phyloP scores from a whole-genome alignment of 2,113 vertebrate genomes.

The Oryzias javanicus region DNA sequence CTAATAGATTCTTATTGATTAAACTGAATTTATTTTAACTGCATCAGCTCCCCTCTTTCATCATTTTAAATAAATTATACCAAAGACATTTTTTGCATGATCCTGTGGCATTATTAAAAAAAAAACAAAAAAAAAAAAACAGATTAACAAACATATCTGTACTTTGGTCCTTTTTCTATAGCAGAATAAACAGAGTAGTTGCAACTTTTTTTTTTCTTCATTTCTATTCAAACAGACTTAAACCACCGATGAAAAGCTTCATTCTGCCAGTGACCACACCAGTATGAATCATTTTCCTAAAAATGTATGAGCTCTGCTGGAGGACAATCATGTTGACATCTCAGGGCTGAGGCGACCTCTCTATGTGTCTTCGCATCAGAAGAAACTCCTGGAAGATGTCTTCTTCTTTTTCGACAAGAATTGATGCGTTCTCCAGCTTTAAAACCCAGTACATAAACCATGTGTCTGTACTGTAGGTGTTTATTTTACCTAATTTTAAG shows the following conservation, averaged over 20 bases:
- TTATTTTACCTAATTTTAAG: too few species aligned
- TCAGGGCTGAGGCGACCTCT: slow-evolving; percentile 15
- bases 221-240: slow-evolving; percentile 1
- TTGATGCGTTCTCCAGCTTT: too few species aligned
- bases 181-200: not conserved
- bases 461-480: too few species aligned
- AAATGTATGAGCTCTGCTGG: slow-evolving; percentile 33
- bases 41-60: too few species aligned
- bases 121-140: not conserved
- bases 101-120: not conserved
- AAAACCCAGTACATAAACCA: too few species aligned
- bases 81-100: not conserved
- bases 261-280: slow-evolving; percentile 18
- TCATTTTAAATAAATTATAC: not conserved
- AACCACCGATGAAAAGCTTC: slow-evolving; percentile 16
- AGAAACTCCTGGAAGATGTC: not conserved
- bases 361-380: not conserved
- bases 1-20: too few species aligned
- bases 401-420: too few species aligned
- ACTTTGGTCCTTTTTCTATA: not conserved
- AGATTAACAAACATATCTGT: too few species aligned
- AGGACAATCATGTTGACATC: slow-evolving; percentile 47
- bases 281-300: slow-evolving; percentile 13
- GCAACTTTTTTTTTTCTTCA: not conserved
- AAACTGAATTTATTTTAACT: too few species aligned